phyloP scores from a whole-genome alignment of 2,113 vertebrate genomes.

The Saiga tatarica region DNA sequence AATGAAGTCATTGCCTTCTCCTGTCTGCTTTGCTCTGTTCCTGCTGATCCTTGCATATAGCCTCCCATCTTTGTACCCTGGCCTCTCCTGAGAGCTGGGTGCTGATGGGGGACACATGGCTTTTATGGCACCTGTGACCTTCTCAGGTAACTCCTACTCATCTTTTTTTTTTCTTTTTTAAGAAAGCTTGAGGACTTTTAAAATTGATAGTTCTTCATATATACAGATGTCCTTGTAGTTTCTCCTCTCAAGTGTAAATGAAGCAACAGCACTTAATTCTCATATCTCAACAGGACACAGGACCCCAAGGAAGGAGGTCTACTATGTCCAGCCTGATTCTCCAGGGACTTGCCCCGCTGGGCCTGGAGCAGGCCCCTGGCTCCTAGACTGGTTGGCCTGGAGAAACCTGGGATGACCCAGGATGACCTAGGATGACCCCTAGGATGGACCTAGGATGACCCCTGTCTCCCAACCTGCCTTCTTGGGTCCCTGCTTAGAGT shows the following conservation, averaged over 20 bases:
- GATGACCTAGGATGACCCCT: not conserved
- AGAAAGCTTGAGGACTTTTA: constrained; percentile 44
- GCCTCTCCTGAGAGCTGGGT: not conserved
- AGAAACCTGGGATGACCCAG: not conserved
- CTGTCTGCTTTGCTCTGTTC: not conserved
- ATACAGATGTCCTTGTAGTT: constrained; percentile 34
- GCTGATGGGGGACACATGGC: not conserved
- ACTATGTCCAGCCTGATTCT: not conserved
- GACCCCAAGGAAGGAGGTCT: not conserved
- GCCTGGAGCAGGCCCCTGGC: not conserved
- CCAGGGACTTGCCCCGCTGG: not conserved
- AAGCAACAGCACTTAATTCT: not conserved
- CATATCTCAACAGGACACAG: not conserved
- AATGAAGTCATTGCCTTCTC: not conserved
- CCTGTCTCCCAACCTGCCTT: not conserved
- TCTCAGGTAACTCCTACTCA: not conserved
- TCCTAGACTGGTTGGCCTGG: not conserved
- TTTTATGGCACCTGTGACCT: not conserved
- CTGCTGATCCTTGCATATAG: not conserved
- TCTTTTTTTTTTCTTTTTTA: not conserved
- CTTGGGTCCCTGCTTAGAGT: not conserved
- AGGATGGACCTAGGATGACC: not conserved
- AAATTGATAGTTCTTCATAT: constrained; percentile 49
- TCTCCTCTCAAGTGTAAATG: constrained; percentile 37
- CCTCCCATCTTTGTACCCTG: not conserved